phyloP scores from a whole-genome alignment of 2,113 vertebrate species.

The Gallinago paraguaiae region DNA sequence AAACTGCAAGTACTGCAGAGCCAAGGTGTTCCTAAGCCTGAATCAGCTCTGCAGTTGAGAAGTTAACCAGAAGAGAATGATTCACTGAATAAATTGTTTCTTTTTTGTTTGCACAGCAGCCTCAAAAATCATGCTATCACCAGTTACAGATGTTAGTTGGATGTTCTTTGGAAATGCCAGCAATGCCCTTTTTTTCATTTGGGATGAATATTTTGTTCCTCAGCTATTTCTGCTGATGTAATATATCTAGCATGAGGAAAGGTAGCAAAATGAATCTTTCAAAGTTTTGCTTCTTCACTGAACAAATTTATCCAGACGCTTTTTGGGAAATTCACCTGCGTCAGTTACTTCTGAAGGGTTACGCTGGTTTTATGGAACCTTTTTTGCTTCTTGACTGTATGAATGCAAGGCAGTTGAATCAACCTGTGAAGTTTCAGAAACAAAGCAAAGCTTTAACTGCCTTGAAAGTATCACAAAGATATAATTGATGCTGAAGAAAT shows the following conservation, averaged over 20 bases:
- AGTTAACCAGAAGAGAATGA: neutral
- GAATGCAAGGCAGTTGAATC: neutral
- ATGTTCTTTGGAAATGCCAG: neutral
- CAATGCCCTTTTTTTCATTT: neutral
- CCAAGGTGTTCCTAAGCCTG: neutral
- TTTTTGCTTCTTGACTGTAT: neutral
- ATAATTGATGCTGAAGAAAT: neutral
- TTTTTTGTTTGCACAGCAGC: neutral
- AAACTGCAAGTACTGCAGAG: neutral
- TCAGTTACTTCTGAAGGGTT: neutral
- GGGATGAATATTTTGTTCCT: neutral
- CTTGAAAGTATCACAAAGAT: neutral
- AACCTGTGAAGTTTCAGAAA: neutral
- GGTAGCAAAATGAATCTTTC: neutral
- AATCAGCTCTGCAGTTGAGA: neutral
- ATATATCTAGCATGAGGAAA: neutral
- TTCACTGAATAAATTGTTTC: neutral
- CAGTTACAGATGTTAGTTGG: neutral
- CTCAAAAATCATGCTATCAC: neutral
- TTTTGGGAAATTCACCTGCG: neutral
- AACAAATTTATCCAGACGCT: neutral
- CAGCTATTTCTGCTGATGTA: neutral
- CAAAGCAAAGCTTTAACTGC: neutral
- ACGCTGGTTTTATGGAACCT: neutral
- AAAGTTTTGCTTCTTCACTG: neutral